Base-by-base conservation (phyloP, 2,888 invertebrate species). In the Physocephala rufipes region DNA sequence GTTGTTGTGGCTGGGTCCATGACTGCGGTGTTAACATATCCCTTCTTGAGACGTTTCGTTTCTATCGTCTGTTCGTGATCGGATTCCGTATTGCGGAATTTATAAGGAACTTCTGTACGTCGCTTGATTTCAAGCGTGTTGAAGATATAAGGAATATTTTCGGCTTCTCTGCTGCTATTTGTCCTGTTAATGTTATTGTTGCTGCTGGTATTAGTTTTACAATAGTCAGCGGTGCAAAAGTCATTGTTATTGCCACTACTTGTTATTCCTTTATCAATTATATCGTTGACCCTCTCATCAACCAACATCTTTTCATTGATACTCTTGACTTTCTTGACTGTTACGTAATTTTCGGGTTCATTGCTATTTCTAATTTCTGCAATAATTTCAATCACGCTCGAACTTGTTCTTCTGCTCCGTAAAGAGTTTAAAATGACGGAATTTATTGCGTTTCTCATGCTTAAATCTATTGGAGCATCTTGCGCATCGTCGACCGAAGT, bases 381-480 rank as follows among this genome's bases (percentile, higher is more conserved):
- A 49, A 7, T 51, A 13, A 30, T 71, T 15, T 68, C 64, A 9
- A 51, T 36, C 1, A 51, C 43, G 74, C 76, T 24, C 15, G 77
- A 75, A 15, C 78, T 81, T n/a, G 73, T 78, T 45, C 77, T 78
- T 73, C 81, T 77, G 70, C 81, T 81, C 16, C 9, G 36, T 9
- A 79, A 72, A n/a, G 82, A 80, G 69, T 83, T 81, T 1, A 62
- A 47, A 36, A 61, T 68, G 0, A 59, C 21, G 59, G 75, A 66
- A 45, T 88, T 71, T 2, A 78, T 91, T 91, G 26, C 88, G 0
- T 90, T 89, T 79, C 91, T 92, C 87, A 93, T 92, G 49, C 93
- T 93, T 75, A 94, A 85, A 82, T 94, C 94, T 83, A 94, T 94
- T 1, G 94, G 94, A 81, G 91, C 91, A 76, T 93, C 93, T 81